Base-by-base conservation (phyloP, 2,797 vertebrate genomes). In the Crocidura indochinensis region DNA sequence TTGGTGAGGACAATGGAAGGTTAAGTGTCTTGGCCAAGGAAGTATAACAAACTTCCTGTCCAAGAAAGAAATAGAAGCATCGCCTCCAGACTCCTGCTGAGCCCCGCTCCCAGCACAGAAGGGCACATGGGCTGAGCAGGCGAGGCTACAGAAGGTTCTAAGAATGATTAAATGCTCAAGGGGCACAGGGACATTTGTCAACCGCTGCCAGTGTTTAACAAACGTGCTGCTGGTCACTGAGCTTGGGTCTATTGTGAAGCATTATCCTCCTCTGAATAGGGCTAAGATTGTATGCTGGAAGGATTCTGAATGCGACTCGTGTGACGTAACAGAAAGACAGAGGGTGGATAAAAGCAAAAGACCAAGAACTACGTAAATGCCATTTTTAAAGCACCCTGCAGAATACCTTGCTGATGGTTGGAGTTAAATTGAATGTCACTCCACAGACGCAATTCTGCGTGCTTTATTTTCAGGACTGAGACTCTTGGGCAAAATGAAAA, bases 181-280 rank as follows among this genome's bases (percentile, higher is more conserved):
- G 15, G 51, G 95, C 49, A 74, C 91, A 8, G 90, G 69, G 68
- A 77, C 64, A n/a, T 49, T 53, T 73, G 62, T 84, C 91, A 67
- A 56, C 85, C 90, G 92, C 47, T 72, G 27, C 81, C 47, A 53
- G 73, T 24, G 29, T 53, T 92, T 73, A 68, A 85, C 77, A 91
- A 90, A 88, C 75, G 81, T 46, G 75, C 29, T 60, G 79, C 46
- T 74, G 79, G 69, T 84, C 87, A 69, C 24, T 31, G 56, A 84
- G 82, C 1, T 0, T 44, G 1, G 76, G 56, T 53, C 91, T 76
- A 56, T 82, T 91, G 90, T 90, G 49, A 87, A 53, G 85, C 53
- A 29, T 94, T 91, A 12, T 96, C 87, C 29, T 6, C 1, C 81
- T 79, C 53, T 94, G 91, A 95, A 92, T 95, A 86, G 92, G 69